Evolutionary conservation across 2,113 vertebrate species (phyloP), one percentile per base, ranked within the genome.

Genomic region (Nothocercus nigrocapillus): DNA sequence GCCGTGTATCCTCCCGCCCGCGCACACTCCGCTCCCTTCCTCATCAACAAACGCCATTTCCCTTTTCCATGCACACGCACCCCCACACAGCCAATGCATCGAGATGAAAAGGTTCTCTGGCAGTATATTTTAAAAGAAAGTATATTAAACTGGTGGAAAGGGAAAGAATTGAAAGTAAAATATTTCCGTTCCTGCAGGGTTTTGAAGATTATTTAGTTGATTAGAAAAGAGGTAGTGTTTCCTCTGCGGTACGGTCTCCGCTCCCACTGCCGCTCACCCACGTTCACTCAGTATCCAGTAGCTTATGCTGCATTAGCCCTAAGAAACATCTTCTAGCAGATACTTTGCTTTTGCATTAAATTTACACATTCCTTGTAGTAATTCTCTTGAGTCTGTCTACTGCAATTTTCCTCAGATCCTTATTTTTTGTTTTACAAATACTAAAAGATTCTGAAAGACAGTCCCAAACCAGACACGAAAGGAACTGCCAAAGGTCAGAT

Each of bases 301-400:
- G 34, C 79, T 78, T 81, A 92, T 54, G 63, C 21, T 82, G 62
- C 69, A 92, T 83, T 93, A 94, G 74, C 80, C 95, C 21, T 53
- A 91, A 89, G 77, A 97, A 97, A 97, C 14, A 73, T 83, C 82
- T 83, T 96, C 62, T 58, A 97, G 91, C 77, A 97, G 88, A 96
- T 93, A 63, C 81, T 97, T 88, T 82, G 53, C 34, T 86, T 96
- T 96, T 87, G 58, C 91, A 94, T 91, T 92, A 94, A 96, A 94
- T 89, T 91, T 93, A 93, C 22, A 93, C 72, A 80, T 93, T 94
- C 92, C 95, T 96, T 90, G 83, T 59, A 82, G 40, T 62, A 90
- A 95, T 85, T 95, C 75, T 45, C 68, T 91, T 82, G 32, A 62
- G 51, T 30, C 38, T 53, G 74, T 58, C 82, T 79, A 87, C 56